A percentile compares a stretch with the other conserved stretches of the same genome.
Conservation (phyloP, 2,797 vertebrate species). For the Falco peregrinus region DNA sequence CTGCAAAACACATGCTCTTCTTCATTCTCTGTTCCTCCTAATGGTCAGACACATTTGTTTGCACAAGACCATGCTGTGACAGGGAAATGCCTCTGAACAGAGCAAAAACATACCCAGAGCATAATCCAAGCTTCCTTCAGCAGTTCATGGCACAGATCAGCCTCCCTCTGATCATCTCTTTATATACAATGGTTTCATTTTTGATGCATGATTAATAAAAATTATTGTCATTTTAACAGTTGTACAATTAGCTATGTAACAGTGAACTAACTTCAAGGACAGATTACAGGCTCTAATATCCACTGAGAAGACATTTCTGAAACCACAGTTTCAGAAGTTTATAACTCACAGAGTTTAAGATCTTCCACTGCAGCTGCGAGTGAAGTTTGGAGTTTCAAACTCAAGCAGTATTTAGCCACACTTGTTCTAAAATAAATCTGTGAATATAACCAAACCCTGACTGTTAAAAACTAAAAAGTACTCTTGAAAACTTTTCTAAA, state of each 20-base stretch:
- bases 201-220: neutral
- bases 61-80: neutral
- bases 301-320: conserved; percentile 17
- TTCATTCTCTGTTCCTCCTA: neutral
- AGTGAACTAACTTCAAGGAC: neutral
- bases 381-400: conserved; percentile 21
- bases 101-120: neutral
- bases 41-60: neutral
- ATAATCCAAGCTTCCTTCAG: neutral
- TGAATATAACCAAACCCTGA: neutral
- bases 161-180: neutral
- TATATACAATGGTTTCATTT: neutral
- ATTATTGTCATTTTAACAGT: neutral
- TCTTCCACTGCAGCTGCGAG: conserved; percentile 18
- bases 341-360: conserved; percentile 1
- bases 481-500: neutral
- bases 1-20: neutral
- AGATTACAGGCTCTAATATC: neutral
- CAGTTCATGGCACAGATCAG: neutral
- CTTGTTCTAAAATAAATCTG: conserved; percentile 33
- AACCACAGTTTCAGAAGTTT: conserved; percentile 15
- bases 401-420: neutral
- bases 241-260: neutral
- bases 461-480: neutral
- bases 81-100: neutral